phyloP scores from a whole-genome alignment of 2,113 vertebrate species.

The Otolemur garnettii region DNA sequence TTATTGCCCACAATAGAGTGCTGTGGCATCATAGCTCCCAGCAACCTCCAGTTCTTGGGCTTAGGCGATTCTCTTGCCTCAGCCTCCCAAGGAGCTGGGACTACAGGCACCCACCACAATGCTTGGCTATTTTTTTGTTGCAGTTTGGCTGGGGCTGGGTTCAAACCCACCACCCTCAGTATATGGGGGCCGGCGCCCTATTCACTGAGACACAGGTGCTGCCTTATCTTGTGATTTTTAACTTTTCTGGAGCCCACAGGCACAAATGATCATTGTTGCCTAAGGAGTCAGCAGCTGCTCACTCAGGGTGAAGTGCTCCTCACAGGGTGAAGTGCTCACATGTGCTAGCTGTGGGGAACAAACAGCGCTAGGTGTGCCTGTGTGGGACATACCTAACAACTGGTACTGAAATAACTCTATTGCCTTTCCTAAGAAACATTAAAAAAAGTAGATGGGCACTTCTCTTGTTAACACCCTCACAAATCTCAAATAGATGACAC shows the following conservation, averaged over 20 bases:
- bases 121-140: too few relatives aligned
- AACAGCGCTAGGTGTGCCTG: background rate
- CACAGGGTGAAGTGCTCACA: background rate
- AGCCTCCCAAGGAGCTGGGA: too few relatives aligned
- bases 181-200: too few relatives aligned
- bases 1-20: too few relatives aligned
- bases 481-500: background rate
- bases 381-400: background rate
- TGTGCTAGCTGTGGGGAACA: background rate
- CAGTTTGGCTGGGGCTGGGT: too few relatives aligned
- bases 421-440: background rate
- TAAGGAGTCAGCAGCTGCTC: background rate
- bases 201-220: too few relatives aligned
- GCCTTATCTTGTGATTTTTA: too few relatives aligned
- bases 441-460: background rate
- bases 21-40: too few relatives aligned
- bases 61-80: too few relatives aligned
- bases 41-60: too few relatives aligned
- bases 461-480: background rate
- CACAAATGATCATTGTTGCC: background rate
- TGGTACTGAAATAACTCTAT: background rate
- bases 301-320: background rate
- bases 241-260: background rate
- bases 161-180: too few relatives aligned
- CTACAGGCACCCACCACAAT: too few relatives aligned